Evolutionary conservation across 1,140 invertebrate species (phyloP).

Genomic region (Drosophila novamexicana): DNA sequence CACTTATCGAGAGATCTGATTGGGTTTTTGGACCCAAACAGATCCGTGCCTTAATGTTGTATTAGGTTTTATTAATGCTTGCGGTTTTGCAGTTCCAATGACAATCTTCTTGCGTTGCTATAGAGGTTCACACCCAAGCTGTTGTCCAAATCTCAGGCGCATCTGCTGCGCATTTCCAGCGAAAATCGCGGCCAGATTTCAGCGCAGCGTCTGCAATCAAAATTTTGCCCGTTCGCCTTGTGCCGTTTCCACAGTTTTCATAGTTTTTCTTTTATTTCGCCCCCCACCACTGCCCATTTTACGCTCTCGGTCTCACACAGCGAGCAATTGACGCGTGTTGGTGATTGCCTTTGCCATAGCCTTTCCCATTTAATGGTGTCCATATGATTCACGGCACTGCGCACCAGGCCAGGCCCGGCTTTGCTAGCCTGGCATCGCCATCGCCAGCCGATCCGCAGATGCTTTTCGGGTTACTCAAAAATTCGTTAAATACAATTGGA

Average conservation of each 20-base stretch:
- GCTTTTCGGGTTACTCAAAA: slow-evolving; percentile 60
- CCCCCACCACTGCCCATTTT: slow-evolving; percentile 22
- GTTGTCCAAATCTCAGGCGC: slow-evolving; percentile 12
- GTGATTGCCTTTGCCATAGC: slow-evolving; percentile 71
- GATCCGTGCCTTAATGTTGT: slow-evolving; percentile 75
- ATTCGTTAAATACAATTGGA: slow-evolving; percentile 83
- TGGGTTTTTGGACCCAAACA: slow-evolving; percentile 54
- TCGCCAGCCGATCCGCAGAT: slow-evolving; percentile 39
- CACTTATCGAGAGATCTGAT: slow-evolving; percentile 72
- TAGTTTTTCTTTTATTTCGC: slow-evolving; percentile 11
- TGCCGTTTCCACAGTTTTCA: slow-evolving; percentile 29
- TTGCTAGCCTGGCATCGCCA: slow-evolving; percentile 28
- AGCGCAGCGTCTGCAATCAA: slow-evolving; percentile 38
- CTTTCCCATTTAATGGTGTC: slow-evolving; percentile 82
- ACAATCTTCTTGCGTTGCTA: slow-evolving; percentile 24
- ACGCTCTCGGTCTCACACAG: slow-evolving; percentile 66
- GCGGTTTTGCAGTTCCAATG: slow-evolving; percentile 54
- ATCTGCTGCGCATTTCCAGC: slow-evolving; percentile 57
- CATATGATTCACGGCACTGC: slow-evolving; percentile 77
- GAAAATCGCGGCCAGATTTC: slow-evolving; percentile 59
- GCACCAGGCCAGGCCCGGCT: slow-evolving; percentile 21
- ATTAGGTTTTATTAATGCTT: slow-evolving; percentile 78
- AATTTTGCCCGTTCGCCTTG: slow-evolving; percentile 18
- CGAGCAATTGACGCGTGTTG: slow-evolving; percentile 79
- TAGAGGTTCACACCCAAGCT: slow-evolving; percentile 25